phyloP scores from a whole-genome alignment of 2,797 vertebrate species.

The Leptodactylus fallax region DNA sequence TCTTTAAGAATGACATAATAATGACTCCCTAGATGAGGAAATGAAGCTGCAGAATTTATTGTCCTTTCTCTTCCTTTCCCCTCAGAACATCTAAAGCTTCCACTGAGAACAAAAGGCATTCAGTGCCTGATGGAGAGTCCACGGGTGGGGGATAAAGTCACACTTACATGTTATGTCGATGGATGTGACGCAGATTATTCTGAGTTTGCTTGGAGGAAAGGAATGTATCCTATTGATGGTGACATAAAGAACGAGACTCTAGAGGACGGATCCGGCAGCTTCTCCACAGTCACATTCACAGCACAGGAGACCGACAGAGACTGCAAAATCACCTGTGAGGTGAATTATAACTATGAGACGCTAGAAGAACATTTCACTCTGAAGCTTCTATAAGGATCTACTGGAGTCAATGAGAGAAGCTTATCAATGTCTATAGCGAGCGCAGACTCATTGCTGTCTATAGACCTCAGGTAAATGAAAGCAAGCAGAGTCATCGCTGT shows the following conservation, averaged over 20 bases:
- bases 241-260: slow-evolving; percentile 7
- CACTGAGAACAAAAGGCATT: not conserved
- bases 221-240: not conserved
- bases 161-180: not conserved
- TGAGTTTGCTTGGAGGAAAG: slow-evolving; percentile 33
- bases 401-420: not conserved
- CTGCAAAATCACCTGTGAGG: not conserved
- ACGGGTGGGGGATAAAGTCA: not conserved
- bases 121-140: not conserved
- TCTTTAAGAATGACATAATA: not conserved
- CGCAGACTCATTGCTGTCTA: not conserved
- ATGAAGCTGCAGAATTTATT: not conserved
- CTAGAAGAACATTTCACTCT: slow-evolving; percentile 9
- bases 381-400: not conserved
- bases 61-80: not conserved
- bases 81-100: not conserved
- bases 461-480: too few species aligned
- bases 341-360: slow-evolving; percentile 29
- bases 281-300: slow-evolving; percentile 24
- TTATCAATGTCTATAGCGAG: not conserved
- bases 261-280: slow-evolving; percentile 57
- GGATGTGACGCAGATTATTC: not conserved
- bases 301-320: slow-evolving; percentile 12
- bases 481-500: too few species aligned
- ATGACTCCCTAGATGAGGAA: not conserved